Conservation (phyloP, 2,797 vertebrate species). For the Sebastes oblongus region DNA sequence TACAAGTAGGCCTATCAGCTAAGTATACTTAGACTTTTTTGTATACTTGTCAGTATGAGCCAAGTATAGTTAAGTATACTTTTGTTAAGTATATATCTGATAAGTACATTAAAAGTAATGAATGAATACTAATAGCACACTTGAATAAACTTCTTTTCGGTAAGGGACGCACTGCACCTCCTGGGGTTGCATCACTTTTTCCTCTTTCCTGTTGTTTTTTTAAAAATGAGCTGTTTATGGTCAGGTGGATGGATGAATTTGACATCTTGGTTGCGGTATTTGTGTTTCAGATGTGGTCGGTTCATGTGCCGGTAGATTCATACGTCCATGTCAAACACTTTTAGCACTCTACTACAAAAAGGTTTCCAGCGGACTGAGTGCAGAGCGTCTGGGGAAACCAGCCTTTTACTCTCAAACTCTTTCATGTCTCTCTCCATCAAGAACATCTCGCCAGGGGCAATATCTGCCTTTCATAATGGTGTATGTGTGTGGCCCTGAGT, state of each 20-base stretch:
- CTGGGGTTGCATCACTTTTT: background rate
- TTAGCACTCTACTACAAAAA: background rate
- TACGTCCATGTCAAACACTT: background rate
- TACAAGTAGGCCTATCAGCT: too few relatives aligned
- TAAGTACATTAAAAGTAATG: too few relatives aligned
- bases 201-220: conserved; percentile 1
- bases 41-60: too few relatives aligned
- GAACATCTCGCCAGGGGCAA: conserved; percentile 5
- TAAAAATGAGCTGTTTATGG: background rate
- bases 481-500: background rate
- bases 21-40: too few relatives aligned
- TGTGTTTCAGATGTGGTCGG: background rate
- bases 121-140: too few relatives aligned
- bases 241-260: background rate
- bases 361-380: conserved; percentile 10
- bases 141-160: too few relatives aligned
- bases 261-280: background rate
- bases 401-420: conserved; percentile 31
- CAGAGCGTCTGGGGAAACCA: conserved; percentile 23
- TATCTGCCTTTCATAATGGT: conserved; percentile 24
- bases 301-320: background rate
- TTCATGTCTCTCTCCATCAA: conserved; percentile 25
- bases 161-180: background rate
- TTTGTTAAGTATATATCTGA: too few relatives aligned
- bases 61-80: too few relatives aligned